Conservation (phyloP, 2,113 vertebrate species). For the Pelecanoides urinatrix region DNA sequence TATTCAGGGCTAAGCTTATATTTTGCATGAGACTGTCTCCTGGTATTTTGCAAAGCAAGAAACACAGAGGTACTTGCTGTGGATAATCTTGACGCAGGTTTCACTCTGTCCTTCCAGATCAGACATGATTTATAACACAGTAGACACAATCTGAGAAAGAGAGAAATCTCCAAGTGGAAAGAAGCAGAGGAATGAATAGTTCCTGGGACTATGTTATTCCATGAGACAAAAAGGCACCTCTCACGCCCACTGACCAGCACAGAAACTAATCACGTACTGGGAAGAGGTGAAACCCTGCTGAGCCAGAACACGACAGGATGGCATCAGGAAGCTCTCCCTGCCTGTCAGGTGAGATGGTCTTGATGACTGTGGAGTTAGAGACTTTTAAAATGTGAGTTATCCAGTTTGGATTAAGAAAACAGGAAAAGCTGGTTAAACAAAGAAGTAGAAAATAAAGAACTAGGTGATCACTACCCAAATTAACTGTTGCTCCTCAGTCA, state of each 20-base stretch:
- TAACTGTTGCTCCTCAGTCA: not conserved
- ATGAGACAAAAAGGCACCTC: not conserved
- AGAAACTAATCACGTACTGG: not conserved
- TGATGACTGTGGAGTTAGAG: not conserved
- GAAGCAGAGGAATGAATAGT: not conserved
- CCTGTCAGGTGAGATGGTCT: not conserved
- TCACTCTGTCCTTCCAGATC: not conserved
- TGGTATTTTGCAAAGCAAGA: not conserved
- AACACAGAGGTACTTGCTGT: not conserved
- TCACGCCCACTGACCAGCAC: not conserved
- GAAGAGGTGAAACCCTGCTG: rapidly evolving
- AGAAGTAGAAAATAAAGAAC: not conserved
- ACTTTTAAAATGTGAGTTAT: not conserved
- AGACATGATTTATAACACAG: not conserved
- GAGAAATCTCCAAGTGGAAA: not conserved
- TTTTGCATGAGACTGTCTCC: not conserved
- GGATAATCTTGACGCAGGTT: not conserved
- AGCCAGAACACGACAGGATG: not conserved
- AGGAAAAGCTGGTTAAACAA: not conserved
- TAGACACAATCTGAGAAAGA: no score
- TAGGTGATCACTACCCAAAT: not conserved
- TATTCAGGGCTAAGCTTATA: no score
- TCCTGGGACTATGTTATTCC: not conserved
- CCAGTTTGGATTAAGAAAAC: not conserved
- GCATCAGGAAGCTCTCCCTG: not conserved